Evolutionary conservation across 2,888 invertebrate species (phyloP).

Genomic region (Coelopa pilipes): DNA sequence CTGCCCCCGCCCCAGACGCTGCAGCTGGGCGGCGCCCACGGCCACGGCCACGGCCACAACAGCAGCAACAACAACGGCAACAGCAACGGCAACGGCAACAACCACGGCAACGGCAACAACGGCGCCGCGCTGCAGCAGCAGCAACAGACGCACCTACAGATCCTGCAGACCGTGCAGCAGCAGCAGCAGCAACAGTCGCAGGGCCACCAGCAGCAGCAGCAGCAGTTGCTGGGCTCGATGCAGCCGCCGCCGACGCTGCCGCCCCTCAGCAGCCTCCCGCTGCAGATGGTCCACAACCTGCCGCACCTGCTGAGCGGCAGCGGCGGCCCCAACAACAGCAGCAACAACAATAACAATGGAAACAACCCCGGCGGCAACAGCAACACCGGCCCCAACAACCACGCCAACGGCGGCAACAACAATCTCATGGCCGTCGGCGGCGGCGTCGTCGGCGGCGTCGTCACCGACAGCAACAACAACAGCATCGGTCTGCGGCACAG

Average conservation of each 20-base stretch:
- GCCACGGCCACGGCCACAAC: constrained; percentile 53
- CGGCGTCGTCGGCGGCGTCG: constrained; percentile 35
- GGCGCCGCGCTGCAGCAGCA: constrained; percentile 51
- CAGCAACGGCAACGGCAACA: constrained; percentile 51
- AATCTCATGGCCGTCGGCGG: constrained; percentile 45
- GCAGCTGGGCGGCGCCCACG: constrained; percentile 55
- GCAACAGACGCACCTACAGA: constrained; percentile 57
- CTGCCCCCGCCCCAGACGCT: constrained; percentile 65
- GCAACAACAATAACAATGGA: constrained; percentile 35
- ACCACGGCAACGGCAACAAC: constrained; percentile 48
- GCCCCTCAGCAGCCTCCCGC: constrained; percentile 61
- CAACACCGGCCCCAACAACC: constrained; percentile 43
- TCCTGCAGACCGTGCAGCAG: constrained; percentile 54
- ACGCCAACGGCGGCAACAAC: constrained; percentile 36
- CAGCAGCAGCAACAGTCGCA: constrained; percentile 58
- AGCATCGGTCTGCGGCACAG: constrained; percentile 55
- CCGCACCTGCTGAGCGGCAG: constrained; percentile 59
- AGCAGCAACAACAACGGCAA: constrained; percentile 41
- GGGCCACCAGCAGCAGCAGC: constrained; percentile 55
- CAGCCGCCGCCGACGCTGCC: constrained; percentile 57
- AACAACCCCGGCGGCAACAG: constrained; percentile 32
- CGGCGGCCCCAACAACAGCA: constrained; percentile 18
- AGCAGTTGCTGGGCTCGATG: constrained; percentile 61
- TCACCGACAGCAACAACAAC: constrained; percentile 38
- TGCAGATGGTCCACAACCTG: constrained; percentile 66